A percentile compares a stretch with the other conserved stretches of the same genome.
phyloP scores from a whole-genome alignment of 1,140 invertebrate genomes.

The Heliothis virescens region DNA sequence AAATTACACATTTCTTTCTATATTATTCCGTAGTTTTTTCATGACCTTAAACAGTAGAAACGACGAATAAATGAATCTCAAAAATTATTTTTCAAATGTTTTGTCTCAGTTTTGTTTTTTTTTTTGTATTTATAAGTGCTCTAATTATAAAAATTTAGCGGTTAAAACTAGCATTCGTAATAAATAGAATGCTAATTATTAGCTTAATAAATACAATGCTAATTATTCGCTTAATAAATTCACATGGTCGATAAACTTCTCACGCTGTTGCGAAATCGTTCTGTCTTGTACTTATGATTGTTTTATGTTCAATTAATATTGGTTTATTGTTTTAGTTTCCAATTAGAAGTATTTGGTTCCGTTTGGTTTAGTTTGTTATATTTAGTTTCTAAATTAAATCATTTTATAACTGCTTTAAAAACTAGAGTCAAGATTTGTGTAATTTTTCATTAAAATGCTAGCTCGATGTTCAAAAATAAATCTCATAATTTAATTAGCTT shows the following conservation, averaged over 20 bases:
- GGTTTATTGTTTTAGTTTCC: not conserved
- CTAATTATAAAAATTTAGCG: slow-evolving; percentile 19
- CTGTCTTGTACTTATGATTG: not conserved
- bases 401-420: too few relatives aligned
- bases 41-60: too few relatives aligned
- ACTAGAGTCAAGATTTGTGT: too few relatives aligned
- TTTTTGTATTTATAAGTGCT: too few relatives aligned
- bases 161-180: slow-evolving; percentile 22
- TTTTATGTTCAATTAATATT: not conserved
- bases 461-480: too few relatives aligned
- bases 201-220: too few relatives aligned
- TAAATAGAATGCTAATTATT: too few relatives aligned
- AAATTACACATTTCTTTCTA: too few relatives aligned
- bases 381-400: too few relatives aligned
- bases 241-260: slow-evolving; percentile 41
- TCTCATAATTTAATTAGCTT: too few relatives aligned
- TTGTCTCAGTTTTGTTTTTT: not conserved
- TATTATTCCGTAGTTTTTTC: too few relatives aligned
- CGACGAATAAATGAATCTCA: not conserved
- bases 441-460: too few relatives aligned
- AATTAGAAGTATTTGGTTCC: not conserved
- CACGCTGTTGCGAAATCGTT: slow-evolving; percentile 9
- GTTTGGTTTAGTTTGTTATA: not conserved
- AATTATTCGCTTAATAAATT: slow-evolving; percentile 46
- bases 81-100: not conserved